Percentiles rank a stretch among this genome's conserved stretches.
phyloP scores from a whole-genome alignment of 2,888 invertebrate genomes.

The Tetragonisca angustula region DNA sequence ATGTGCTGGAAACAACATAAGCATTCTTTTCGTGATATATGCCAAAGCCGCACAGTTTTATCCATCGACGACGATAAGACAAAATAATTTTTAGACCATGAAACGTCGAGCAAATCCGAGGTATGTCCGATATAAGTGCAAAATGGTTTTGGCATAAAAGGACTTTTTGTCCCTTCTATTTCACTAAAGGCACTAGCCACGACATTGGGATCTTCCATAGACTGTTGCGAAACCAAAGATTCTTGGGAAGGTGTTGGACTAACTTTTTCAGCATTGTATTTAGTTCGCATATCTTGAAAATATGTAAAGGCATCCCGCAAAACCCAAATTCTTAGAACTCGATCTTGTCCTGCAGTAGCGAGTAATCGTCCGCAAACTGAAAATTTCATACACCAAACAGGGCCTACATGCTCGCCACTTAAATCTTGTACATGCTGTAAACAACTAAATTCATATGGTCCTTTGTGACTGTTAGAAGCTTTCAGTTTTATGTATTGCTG shows the following conservation, averaged over 20 bases:
- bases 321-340: slow-evolving; percentile 97
- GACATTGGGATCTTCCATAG: slow-evolving; percentile 87
- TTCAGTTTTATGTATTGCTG: slow-evolving; percentile 93
- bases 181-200: slow-evolving; percentile 86
- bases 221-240: slow-evolving; percentile 92
- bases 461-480: slow-evolving; percentile 97
- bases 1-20: slow-evolving; percentile 99
- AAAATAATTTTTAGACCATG: slow-evolving; percentile 99
- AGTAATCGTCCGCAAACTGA: slow-evolving; percentile 97
- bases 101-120: slow-evolving; percentile 97
- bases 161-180: slow-evolving; percentile 86
- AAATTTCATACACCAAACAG: slow-evolving; percentile 99
- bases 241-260: slow-evolving; percentile 97
- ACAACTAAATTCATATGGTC: slow-evolving; percentile 97
- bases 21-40: slow-evolving; percentile 98
- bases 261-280: slow-evolving; percentile 95
- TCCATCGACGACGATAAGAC: slow-evolving; percentile 99
- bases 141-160: slow-evolving; percentile 96
- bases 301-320: slow-evolving; percentile 94
- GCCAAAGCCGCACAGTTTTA: slow-evolving; percentile 98
- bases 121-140: slow-evolving; percentile 97
- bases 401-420: slow-evolving; percentile 93
- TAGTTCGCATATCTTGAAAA: slow-evolving; percentile 98
- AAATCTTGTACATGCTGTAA: slow-evolving; percentile 95
- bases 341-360: slow-evolving; percentile 99